Percentiles rank a stretch among this genome's conserved stretches.
Evolutionary conservation across 2,888 invertebrate genomes (phyloP).

Genomic region (Xestia c-nigrum): DNA sequence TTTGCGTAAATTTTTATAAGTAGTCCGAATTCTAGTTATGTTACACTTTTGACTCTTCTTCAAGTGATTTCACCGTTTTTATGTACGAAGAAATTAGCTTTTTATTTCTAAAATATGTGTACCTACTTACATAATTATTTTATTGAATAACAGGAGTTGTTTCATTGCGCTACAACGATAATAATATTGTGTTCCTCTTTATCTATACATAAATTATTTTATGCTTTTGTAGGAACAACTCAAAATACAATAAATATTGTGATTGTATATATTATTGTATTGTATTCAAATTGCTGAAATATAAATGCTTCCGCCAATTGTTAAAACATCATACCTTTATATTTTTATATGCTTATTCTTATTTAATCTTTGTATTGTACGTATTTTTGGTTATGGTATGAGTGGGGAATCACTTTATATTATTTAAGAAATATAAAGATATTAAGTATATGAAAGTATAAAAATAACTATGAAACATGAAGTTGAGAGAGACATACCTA

Average conservation of each 20-base stretch:
- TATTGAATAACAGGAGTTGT: background rate
- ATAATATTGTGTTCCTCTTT: constrained; percentile 1
- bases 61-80: background rate
- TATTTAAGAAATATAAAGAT: constrained; percentile 25
- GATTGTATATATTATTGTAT: constrained; percentile 28
- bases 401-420: constrained; percentile 24
- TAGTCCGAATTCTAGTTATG: background rate
- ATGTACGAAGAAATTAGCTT: background rate
- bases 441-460: constrained; percentile 33
- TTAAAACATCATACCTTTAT: constrained; percentile 23
- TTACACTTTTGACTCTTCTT: background rate
- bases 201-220: background rate
- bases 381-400: constrained; percentile 42
- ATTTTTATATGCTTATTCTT: constrained; percentile 35
- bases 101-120: background rate
- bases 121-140: background rate
- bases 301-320: constrained; percentile 48
- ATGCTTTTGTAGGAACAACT: constrained; percentile 4
- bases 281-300: constrained; percentile 8
- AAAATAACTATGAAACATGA: constrained; percentile 43
- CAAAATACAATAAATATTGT: background rate
- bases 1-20: background rate
- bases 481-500: constrained; percentile 67
- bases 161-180: background rate
- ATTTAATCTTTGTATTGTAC: constrained; percentile 38